Evolutionary conservation across 2,797 vertebrate species (phyloP), one percentile per base, ranked within the genome.

Genomic region (Tachyglossus aculeatus): DNA sequence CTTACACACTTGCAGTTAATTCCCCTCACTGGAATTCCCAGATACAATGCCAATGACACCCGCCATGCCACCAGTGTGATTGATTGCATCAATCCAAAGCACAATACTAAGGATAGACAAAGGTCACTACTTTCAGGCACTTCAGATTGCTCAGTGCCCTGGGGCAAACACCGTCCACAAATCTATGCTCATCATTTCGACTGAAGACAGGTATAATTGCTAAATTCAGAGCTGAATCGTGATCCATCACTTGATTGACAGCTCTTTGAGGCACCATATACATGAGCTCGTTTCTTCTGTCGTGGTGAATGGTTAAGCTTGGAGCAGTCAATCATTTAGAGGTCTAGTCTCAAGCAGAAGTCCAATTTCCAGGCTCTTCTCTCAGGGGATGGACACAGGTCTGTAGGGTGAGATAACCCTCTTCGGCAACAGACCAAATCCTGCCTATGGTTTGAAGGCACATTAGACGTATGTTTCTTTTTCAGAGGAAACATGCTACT

Each of bases 61-160:
- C 22, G 3, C 48, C 18, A 60, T 63, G 48, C 63, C 44, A 71
- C 16, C 34, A 19, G 59, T 67, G 63, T 52, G 61, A 71, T 77
- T 79, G 56, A 63, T 60, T 60, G 14, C 37, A 61, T 58, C 7
- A 47, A 41, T 71, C 67, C 24, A 48, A 47, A 64, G 57, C 43
- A 44, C 27, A 64, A 41, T 54, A 52, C 7, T 27, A 43, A 79
- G 53, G 4, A 40, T 3, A 39, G 50, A 25, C 67, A 69, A 62
- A 80, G 67, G 75, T 62, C 43, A 63, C 6, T 37, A 43, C 40
- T 63, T 9, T 15, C 45, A 51, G 53, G 39, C 25, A 43, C 29
- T 11, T 56, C 18, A 8, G 19, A 39, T 29, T 15, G 12, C 15
- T 9, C 27, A 21, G 44, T 19, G 21, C 53, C 44, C 2, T 22